Evolutionary conservation across 2,888 invertebrate genomes (phyloP).

Genomic region (Drosophila hawaiiensis): DNA sequence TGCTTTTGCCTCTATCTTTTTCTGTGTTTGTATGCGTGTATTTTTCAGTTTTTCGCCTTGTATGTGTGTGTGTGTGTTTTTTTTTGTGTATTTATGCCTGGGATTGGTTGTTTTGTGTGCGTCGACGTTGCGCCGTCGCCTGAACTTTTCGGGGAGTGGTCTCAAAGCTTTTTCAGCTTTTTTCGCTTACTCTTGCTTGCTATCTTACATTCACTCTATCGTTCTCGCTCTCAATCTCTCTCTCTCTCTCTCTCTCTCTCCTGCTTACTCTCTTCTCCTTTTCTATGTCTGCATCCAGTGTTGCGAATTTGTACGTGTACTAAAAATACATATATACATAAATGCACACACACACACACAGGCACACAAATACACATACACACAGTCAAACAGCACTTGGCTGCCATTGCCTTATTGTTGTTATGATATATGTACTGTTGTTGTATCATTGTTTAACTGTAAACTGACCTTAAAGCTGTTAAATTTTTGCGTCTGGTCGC

Average conservation of each 20-base stretch:
- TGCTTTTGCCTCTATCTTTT: slow-evolving; percentile 59
- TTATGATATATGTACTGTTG: slow-evolving; percentile 46
- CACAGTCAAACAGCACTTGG: slow-evolving; percentile 55
- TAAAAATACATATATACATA: slow-evolving; percentile 58
- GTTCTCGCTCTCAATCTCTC: slow-evolving; percentile 32
- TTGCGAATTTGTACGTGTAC: slow-evolving; percentile 55
- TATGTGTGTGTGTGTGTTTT: slow-evolving; percentile 42
- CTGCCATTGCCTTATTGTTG: slow-evolving; percentile 69
- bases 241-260: slow-evolving; percentile 14
- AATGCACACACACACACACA: slow-evolving; percentile 4
- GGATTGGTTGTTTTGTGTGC: slow-evolving; percentile 77
- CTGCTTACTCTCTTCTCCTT: slow-evolving; percentile 20
- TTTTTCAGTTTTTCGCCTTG: slow-evolving; percentile 50
- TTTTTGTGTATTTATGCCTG: slow-evolving; percentile 76
- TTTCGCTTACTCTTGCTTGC: slow-evolving; percentile 55
- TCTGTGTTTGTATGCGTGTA: slow-evolving; percentile 40
- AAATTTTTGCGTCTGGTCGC: slow-evolving; percentile 53
- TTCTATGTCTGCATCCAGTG: slow-evolving; percentile 37
- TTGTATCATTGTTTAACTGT: slow-evolving; percentile 71
- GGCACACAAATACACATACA: neutral
- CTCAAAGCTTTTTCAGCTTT: slow-evolving; percentile 77
- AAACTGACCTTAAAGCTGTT: slow-evolving; percentile 81
- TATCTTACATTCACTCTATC: slow-evolving; percentile 31
- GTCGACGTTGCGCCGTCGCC: slow-evolving; percentile 65
- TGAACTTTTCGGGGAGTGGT: slow-evolving; percentile 83